Evolutionary conservation across 2,888 invertebrate genomes (phyloP).

Genomic region (Drosophila buzzatii): DNA sequence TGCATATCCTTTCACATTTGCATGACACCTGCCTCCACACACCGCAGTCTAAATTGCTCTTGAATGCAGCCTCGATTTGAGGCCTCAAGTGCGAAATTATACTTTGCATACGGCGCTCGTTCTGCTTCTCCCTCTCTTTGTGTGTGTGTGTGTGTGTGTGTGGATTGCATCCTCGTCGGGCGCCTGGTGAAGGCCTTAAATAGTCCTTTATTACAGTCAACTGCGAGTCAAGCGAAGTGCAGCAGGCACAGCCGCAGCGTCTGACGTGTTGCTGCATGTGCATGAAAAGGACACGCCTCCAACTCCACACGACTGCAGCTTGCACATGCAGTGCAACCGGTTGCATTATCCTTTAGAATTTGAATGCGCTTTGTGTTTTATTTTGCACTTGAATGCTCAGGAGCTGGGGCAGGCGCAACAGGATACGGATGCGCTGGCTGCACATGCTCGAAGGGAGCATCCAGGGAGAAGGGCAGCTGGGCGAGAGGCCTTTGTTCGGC

Average conservation of each 20-base stretch:
- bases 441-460: constrained; percentile 21
- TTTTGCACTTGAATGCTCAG: constrained; percentile 62
- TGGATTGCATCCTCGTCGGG: constrained; percentile 55
- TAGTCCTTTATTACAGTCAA: constrained; percentile 82
- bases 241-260: constrained; percentile 47
- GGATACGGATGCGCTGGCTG: constrained; percentile 56
- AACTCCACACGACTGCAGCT: constrained; percentile 45
- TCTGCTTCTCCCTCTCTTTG: constrained; percentile 9
- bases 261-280: constrained; percentile 68
- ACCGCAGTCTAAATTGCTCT: constrained; percentile 8
- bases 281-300: constrained; percentile 19
- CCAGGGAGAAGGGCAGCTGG: background rate
- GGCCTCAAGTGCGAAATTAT: constrained; percentile 72
- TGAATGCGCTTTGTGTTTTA: constrained; percentile 62
- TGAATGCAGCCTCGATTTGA: constrained; percentile 42
- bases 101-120: constrained; percentile 32
- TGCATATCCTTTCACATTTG: constrained; percentile 30
- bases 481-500: constrained; percentile 9
- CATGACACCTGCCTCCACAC: constrained; percentile 37
- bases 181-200: constrained; percentile 57
- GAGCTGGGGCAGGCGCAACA: constrained; percentile 41
- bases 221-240: constrained; percentile 78
- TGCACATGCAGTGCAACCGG: constrained; percentile 72
- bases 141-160: constrained; percentile 8
- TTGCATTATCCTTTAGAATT: constrained; percentile 78